Evolutionary conservation across 2,797 vertebrate genomes (phyloP), one percentile per base, ranked within the genome.

Genomic region (Periparus ater): DNA sequence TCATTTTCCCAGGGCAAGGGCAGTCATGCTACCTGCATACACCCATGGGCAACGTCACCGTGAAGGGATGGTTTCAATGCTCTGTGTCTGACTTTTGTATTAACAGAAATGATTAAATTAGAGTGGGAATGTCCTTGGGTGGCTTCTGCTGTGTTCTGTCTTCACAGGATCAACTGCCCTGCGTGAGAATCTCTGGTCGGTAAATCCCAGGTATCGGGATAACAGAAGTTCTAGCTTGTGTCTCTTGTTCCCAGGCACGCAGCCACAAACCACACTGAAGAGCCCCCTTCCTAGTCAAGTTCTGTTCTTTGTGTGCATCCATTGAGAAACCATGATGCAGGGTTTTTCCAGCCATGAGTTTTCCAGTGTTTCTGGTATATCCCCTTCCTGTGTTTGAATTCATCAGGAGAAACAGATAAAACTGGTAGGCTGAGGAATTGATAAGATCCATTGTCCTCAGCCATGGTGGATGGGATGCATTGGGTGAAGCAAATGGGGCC

Each of bases 101-200:
- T 50, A 73, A 78, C 14, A 82, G 67, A 76, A 88, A 73, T 21
- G 1, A 66, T 21, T 47, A 60, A 80, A 32, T 47, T 40, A 72
- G 17, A 66, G 30, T 0, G 1, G 22, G 23, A 75, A 42, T 0
- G 1, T 30, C 81, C 26, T 88, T 36, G 32, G 34, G 50, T 79
- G 50, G 25, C 51, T 90, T 88, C 80, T 36, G 10, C 40, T 34
- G 7, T 34, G 17, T 40, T 88, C 61, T 68, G 26, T 55, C 65
- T 85, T 71, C 76, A 65, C 6, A 47, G 54, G 61, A 61, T 26
- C 40, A 51, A 23, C 9, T 1, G 2, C 54, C 45, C 47, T 36
- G 58, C 0, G 0, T 51, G 32, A 67, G 44, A 53, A 25, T 14
- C 34, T 72, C 51, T 62, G 27, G 17, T 0, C 63, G 55, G 60